Conservation (phyloP, 1,140 invertebrate genomes). For the Magallana ariakensis region DNA sequence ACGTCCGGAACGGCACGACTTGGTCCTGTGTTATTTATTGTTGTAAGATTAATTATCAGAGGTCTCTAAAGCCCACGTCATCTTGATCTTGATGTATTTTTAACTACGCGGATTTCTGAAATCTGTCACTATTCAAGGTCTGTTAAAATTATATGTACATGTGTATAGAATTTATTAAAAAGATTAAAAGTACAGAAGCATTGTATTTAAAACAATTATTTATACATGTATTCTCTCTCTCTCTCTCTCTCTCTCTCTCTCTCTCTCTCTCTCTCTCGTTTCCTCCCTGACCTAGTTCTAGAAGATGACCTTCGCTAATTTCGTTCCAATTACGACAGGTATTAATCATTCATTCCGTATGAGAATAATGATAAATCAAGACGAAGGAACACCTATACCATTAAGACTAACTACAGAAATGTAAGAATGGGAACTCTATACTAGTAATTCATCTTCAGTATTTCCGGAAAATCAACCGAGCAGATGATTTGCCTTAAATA, state of each 20-base stretch:
- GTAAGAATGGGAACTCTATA: background rate
- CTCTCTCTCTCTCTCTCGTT: no score
- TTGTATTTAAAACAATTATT: no score
- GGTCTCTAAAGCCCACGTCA: background rate
- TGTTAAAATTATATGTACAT: background rate
- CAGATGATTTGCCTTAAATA: background rate
- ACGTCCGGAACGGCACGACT: background rate
- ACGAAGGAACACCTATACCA: background rate
- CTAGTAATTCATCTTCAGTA: background rate
- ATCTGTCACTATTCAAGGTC: background rate
- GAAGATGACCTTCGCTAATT: background rate
- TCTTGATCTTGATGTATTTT: slow-evolving; percentile 2
- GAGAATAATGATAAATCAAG: background rate
- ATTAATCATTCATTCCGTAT: background rate
- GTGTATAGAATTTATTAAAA: no score
- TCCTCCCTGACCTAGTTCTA: background rate
- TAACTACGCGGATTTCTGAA: slow-evolving; percentile 19
- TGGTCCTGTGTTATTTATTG: background rate
- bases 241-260: no score
- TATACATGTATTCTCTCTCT: no score
- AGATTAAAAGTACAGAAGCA: no score
- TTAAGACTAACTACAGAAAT: background rate
- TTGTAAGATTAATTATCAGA: slow-evolving; percentile 1
- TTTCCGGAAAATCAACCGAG: background rate
- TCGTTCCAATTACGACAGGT: background rate